Conservation (phyloP, 2,113 vertebrate genomes). For the Ailurus styani region DNA sequence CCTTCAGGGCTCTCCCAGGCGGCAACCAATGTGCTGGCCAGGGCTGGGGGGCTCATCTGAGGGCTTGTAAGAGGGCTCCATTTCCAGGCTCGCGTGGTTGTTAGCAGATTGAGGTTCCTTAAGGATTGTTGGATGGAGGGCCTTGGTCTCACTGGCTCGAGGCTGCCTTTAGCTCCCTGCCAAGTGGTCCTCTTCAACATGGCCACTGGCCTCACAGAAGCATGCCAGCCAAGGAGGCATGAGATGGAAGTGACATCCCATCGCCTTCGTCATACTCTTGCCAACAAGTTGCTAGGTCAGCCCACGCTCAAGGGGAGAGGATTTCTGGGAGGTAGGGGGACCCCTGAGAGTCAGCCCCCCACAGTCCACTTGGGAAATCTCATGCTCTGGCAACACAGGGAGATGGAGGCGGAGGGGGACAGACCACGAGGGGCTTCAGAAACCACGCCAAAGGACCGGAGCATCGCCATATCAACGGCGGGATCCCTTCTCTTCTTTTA, state of each 20-base stretch:
- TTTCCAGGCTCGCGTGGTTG: not conserved
- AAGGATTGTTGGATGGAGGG: not conserved
- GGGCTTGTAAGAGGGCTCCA: not conserved
- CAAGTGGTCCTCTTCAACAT: not conserved
- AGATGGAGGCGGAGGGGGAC: not conserved
- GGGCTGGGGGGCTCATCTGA: not conserved
- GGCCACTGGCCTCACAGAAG: not conserved
- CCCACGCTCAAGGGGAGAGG: not conserved
- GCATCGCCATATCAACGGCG: fast-evolving
- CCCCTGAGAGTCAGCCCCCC: not conserved
- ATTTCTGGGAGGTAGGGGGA: not conserved
- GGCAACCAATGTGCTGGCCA: not conserved
- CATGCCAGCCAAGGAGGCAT: not conserved
- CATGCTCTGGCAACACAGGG: fast-evolving
- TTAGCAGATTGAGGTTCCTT: not conserved
- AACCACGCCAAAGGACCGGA: not conserved
- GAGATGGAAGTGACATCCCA: not conserved
- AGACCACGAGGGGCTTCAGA: not conserved
- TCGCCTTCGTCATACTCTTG: not conserved
- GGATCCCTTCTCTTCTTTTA: not conserved
- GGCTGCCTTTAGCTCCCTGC: no score
- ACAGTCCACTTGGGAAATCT: not conserved
- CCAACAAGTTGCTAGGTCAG: not conserved
- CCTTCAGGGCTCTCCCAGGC: not conserved
- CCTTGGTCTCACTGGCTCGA: not conserved